Evolutionary conservation across 2,888 invertebrate species (phyloP), one percentile per base, ranked within the genome.

Genomic region (Drosophila merina): DNA sequence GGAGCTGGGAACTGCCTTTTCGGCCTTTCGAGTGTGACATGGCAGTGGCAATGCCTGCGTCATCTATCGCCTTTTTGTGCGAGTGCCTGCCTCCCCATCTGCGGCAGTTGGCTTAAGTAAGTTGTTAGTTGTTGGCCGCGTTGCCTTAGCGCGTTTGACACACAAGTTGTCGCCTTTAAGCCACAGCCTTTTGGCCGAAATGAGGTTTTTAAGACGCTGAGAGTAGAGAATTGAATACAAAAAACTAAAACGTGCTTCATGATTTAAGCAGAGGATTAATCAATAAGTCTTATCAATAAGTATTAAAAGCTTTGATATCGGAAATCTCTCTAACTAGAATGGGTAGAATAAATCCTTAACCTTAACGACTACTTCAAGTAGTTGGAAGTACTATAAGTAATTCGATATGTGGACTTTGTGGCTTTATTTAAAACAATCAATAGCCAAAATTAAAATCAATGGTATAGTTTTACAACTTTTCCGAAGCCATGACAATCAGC

Each of bases 141-240:
- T 47, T 59, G 60, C 47, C 64, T 33, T 66, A 50, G 72, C 59
- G 68, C 64, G 67, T 71, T 73, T 76, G 77, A 77, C 76, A 82
- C 84, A 77, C 74, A 86, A 88, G 84, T 87, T 82, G 80, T 74
- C 88, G 79, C 85, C 82, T 76, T 77, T 72, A 74, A 81, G 85
- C 85, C 55, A 72, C 33, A 66, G 57, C 73, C 74, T 72, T 59
- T 62, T 59, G 49, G 70, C 52, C 70, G 9, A 28, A 45, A 51
- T 64, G 25, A 12, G 50, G 10, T 33, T 40, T 42, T 33, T 7
- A 1, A 1, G 12, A 7, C 14, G 14, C 20, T 9, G 20, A 31
- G 12, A 6, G 45, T 9, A 25, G 26, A 30, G 31, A 8, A 12
- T 8, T n/a, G 2, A 31, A 14, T 12, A 20, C 20, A 30, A 8